These are phyloP conservation scores for Eupeodes corollae DNA, from an alignment of 1,140 invertebrate genomes.

Conservation along the genomic window DNA sequence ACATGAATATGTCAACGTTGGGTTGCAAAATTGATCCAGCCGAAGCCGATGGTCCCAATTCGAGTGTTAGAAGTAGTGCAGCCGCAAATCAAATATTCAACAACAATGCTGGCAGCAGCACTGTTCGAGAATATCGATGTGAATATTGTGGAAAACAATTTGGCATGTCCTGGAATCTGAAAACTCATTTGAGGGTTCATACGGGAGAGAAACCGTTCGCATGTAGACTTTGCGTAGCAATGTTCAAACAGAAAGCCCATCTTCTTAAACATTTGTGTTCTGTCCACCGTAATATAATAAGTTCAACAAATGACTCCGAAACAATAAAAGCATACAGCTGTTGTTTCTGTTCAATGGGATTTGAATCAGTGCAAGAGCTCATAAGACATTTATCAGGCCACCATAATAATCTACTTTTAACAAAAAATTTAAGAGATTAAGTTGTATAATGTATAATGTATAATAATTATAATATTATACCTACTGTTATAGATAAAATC, in stretches of 20 bases:
- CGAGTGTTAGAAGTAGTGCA: constrained; percentile 20
- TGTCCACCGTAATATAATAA: constrained; percentile 73
- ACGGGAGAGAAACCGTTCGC: constrained; percentile 80
- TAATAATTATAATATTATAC: too few relatives aligned
- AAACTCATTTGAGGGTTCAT: constrained; percentile 72
- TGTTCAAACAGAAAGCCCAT: constrained; percentile 83
- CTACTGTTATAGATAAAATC: too few relatives aligned
- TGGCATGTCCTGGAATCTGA: constrained; percentile 80
- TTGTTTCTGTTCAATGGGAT: constrained; percentile 73
- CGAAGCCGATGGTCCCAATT: not conserved
- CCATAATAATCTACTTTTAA: constrained; percentile 72
- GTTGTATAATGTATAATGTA: too few relatives aligned
- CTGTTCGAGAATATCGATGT: constrained; percentile 68
- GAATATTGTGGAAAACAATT: constrained; percentile 82
- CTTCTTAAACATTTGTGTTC: constrained; percentile 74
- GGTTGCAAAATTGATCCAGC: too few relatives aligned
- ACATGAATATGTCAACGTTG: too few relatives aligned
- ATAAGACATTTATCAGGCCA: constrained; percentile 74
- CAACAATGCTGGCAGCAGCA: constrained; percentile 27
- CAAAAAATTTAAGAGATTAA: constrained; percentile 72
- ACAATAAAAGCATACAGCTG: constrained; percentile 66
- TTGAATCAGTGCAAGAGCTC: constrained; percentile 70
- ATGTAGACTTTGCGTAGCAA: constrained; percentile 72
- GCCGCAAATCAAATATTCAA: constrained; percentile 13
- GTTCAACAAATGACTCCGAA: constrained; percentile 54